Percentiles rank a stretch among this genome's conserved stretches.
phyloP scores from a whole-genome alignment of 2,888 invertebrate species.

The Caenorhabditis panamensis region DNA sequence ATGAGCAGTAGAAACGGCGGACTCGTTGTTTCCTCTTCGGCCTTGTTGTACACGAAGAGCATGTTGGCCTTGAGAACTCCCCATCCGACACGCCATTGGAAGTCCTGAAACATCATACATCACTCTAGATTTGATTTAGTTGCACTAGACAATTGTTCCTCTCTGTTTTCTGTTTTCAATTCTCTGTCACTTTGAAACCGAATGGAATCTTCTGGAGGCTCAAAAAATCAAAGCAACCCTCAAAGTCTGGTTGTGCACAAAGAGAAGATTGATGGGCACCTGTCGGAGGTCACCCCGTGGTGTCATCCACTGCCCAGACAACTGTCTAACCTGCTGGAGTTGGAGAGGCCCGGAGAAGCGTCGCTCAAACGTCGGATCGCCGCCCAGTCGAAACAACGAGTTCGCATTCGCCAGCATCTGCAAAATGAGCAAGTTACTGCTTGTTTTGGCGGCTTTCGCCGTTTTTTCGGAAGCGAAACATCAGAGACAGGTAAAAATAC shows the following conservation, averaged over 20 bases:
- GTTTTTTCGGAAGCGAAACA: slow-evolving; percentile 16
- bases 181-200: no score
- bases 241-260: slow-evolving; percentile 4
- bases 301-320: slow-evolving; percentile 8
- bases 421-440: slow-evolving; percentile 19
- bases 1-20: slow-evolving; percentile 77
- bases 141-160: not conserved
- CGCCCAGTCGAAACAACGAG: slow-evolving; percentile 66
- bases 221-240: slow-evolving; percentile 10
- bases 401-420: slow-evolving; percentile 71
- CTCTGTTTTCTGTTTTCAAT: no score
- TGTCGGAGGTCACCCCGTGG: slow-evolving; percentile 27
- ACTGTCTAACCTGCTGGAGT: slow-evolving; percentile 66
- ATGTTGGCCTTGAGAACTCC: slow-evolving; percentile 79
- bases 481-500: slow-evolving; percentile 26
- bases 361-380: slow-evolving; percentile 69
- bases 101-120: slow-evolving; percentile 72
- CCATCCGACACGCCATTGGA: slow-evolving; percentile 75
- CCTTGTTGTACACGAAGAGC: slow-evolving; percentile 76
- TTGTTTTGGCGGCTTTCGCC: slow-evolving; percentile 12
- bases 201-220: not conserved
- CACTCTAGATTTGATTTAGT: not conserved
- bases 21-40: slow-evolving; percentile 64
- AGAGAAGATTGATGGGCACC: slow-evolving; percentile 30
- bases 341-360: slow-evolving; percentile 68